Conservation (phyloP, 2,888 invertebrate species). For the Plebejus melissa region DNA sequence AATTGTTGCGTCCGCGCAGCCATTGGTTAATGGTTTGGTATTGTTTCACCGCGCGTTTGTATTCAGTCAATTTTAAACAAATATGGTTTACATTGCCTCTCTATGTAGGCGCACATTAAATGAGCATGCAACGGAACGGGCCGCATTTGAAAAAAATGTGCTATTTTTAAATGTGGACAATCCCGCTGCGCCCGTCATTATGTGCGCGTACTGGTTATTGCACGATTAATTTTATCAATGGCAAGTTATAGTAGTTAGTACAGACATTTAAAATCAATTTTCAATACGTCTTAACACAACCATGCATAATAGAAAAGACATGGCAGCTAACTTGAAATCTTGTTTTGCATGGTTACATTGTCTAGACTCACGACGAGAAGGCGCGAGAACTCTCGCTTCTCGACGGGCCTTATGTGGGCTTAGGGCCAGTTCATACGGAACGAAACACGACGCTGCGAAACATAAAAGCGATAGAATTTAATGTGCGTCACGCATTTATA, state of each 20-base stretch:
- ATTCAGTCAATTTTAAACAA: too few relatives aligned
- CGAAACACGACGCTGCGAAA: background rate
- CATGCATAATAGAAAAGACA: conserved; percentile 2
- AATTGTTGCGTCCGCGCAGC: too few relatives aligned
- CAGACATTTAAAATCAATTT: background rate
- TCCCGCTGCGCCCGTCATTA: too few relatives aligned
- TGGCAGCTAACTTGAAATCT: conserved; percentile 4
- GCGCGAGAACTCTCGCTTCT: background rate
- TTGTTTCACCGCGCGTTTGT: too few relatives aligned
- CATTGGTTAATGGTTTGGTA: too few relatives aligned
- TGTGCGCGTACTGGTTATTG: too few relatives aligned
- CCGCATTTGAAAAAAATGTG: too few relatives aligned
- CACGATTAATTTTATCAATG: background rate
- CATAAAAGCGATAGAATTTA: background rate
- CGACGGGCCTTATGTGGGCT: background rate
- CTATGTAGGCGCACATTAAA: too few relatives aligned
- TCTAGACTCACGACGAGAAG: background rate
- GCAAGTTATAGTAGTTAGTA: conserved; percentile 2
- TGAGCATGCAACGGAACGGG: too few relatives aligned
- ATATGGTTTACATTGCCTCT: too few relatives aligned
- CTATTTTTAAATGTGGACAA: too few relatives aligned
- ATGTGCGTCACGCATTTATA: background rate
- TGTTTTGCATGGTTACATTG: background rate
- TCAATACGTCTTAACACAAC: background rate
- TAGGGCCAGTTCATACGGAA: background rate